Percentiles rank a stretch among this genome's conserved stretches.
These are phyloP conservation scores for Schizotus pectinicornis DNA, from an alignment of 2,888 invertebrate genomes.

Conservation along the genomic window DNA sequence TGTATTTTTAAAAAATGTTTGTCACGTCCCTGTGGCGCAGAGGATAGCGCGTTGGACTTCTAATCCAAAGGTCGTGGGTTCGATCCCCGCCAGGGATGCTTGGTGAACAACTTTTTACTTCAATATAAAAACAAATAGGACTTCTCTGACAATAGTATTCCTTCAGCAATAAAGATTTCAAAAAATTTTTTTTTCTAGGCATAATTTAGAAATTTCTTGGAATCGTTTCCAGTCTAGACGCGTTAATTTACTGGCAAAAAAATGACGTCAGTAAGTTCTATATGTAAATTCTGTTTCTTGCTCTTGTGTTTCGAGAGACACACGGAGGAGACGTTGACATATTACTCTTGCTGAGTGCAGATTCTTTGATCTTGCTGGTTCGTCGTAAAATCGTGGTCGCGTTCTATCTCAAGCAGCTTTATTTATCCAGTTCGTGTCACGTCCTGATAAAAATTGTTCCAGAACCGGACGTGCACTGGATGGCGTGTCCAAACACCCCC, in stretches of 20 bases:
- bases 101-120: conserved; percentile 26
- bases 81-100: conserved; percentile 84
- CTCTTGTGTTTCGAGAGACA: background rate
- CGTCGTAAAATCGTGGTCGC: conserved; percentile 11
- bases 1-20: background rate
- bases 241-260: too few species aligned
- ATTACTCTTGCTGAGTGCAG: background rate
- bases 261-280: too few species aligned
- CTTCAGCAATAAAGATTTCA: too few species aligned
- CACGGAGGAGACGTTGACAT: background rate
- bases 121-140: too few species aligned
- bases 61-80: conserved; percentile 90
- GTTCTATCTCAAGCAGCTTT: conserved; percentile 16
- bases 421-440: conserved; percentile 26
- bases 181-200: too few species aligned
- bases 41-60: conserved; percentile 90
- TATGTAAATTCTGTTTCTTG: too few species aligned
- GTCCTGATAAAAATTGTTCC: conserved; percentile 26
- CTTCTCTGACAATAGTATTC: too few species aligned
- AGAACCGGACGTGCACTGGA: conserved; percentile 17
- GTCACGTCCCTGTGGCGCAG: conserved; percentile 81
- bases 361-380: too few species aligned
- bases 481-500: conserved; percentile 16
- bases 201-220: too few species aligned
- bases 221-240: too few species aligned